Base-by-base conservation (phyloP, 1,140 invertebrate species). In the Pseudomyrmex cubaensis region DNA sequence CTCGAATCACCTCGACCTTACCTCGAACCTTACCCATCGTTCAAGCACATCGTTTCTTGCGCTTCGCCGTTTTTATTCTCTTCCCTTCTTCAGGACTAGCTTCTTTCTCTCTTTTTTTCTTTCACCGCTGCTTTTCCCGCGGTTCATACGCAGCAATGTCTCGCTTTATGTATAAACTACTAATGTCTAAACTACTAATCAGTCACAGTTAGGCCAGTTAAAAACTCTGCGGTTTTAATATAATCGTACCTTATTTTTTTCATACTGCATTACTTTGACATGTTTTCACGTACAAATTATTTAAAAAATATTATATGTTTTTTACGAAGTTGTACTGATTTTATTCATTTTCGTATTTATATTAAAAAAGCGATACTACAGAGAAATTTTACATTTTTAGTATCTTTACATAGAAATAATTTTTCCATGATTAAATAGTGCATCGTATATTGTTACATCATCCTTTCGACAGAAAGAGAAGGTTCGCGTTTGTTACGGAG, bases 1-100 rank as follows among this genome's bases (percentile, higher is more conserved):
- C 80, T 90, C 75, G 66, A 85, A 86, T 78, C 85, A 82, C 83
- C 82, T 87, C 78, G 80, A 86, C 85, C 84, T 89, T 80, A 74
- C 80, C 82, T 63, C 63, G 72, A 72, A 84, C 83, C 83, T 76
- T 61, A 70, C 54, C 72, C 74, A 12, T 89, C 70, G 67, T 87
- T 64, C 66, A 61, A n/a, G 22, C 50, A 35, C 35, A 0, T 86
- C 84, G 64, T 72, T 82, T 84, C 48, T 66, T 46, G 70, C 82
- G 67, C 85, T 78, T 22, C 20, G 44, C 48, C 25, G 56, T 76
- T 83, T 86, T 76, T 70, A 57, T 57, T n/a, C 46, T 1, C 35
- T 54, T 15, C 73, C 8, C 44, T 1, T 61, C 15, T 8, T 44
- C 25, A 25, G 4, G 64, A 48, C 52, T 56, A 56, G 62, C 52